phyloP scores from a whole-genome alignment of 2,113 vertebrate genomes.

The Athene cunicularia region DNA sequence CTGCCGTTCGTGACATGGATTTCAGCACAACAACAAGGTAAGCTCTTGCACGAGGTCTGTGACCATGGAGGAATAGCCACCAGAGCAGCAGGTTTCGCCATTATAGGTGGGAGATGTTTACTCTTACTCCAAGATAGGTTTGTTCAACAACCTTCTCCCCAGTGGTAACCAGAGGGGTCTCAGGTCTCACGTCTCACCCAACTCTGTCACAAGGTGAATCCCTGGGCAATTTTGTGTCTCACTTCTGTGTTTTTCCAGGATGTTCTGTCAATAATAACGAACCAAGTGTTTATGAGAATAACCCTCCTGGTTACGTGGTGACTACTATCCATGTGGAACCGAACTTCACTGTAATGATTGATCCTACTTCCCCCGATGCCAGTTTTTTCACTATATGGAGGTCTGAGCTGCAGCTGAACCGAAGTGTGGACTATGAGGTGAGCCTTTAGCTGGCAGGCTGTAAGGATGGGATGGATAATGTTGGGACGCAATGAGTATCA shows the following conservation, averaged over 20 bases:
- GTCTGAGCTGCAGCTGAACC: neutral
- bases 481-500: neutral
- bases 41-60: neutral
- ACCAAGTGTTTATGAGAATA: neutral
- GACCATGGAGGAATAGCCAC: neutral
- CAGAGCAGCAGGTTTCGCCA: neutral
- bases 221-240: neutral
- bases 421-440: slow-evolving; percentile 60
- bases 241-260: neutral
- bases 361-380: accelerated
- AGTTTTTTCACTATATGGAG: neutral
- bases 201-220: neutral
- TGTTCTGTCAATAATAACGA: neutral
- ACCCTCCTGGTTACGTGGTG: neutral
- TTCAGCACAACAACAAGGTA: slow-evolving; percentile 12
- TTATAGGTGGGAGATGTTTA: neutral
- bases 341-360: neutral
- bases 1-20: neutral
- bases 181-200: too few relatives aligned
- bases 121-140: neutral
- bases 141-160: neutral
- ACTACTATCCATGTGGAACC: neutral
- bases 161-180: too few relatives aligned
- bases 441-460: neutral
- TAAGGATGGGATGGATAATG: neutral